These are phyloP conservation scores for Oceanodroma leucorhoa DNA, from an alignment of 2,797 vertebrate genomes.

Conservation along the genomic window DNA sequence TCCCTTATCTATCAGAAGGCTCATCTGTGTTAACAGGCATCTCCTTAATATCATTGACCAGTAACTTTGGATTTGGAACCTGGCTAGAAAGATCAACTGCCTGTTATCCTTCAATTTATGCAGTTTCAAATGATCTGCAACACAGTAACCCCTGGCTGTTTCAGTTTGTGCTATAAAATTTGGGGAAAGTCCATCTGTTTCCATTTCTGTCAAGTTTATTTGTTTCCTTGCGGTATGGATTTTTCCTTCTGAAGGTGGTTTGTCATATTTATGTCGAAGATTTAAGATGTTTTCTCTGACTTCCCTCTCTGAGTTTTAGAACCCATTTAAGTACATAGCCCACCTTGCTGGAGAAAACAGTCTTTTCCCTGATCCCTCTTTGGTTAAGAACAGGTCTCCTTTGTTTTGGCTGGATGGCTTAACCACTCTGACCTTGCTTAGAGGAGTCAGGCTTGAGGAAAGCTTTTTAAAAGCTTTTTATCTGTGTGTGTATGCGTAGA, in stretches of 20 bases:
- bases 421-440: neutral
- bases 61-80: neutral
- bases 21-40: neutral
- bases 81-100: neutral
- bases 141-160: neutral
- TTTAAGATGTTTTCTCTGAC: neutral
- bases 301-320: neutral
- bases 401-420: neutral
- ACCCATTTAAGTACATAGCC: neutral
- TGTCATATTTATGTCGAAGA: neutral
- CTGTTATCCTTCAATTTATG: neutral
- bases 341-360: neutral
- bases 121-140: neutral
- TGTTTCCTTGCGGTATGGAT: neutral
- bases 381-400: neutral
- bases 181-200: neutral
- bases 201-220: neutral
- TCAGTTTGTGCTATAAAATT: neutral
- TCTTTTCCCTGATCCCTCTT: neutral
- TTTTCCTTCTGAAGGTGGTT: neutral
- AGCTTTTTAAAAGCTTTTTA: neutral
- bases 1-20: neutral
- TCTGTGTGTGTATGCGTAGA: neutral
- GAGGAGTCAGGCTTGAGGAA: neutral
- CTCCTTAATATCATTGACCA: neutral